Evolutionary conservation across 2,888 invertebrate species (phyloP).

Genomic region (Diarsia brunnea): DNA sequence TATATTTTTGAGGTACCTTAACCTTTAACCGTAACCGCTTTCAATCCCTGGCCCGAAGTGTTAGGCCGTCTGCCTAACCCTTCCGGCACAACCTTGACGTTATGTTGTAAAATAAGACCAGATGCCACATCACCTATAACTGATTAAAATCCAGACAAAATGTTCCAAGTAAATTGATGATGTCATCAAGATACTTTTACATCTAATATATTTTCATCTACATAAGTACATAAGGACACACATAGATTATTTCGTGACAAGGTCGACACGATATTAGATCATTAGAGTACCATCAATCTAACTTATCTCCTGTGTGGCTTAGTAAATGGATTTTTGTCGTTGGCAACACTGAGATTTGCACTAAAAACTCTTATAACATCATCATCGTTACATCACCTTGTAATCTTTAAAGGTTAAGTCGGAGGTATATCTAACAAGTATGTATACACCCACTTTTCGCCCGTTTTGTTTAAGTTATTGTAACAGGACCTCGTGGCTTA

Average conservation of each 20-base stretch:
- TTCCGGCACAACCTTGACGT: not conserved
- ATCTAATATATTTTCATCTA: constrained; percentile 38
- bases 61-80: not conserved
- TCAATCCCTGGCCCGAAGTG: too few species aligned
- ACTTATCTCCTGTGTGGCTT: constrained; percentile 43
- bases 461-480: not conserved
- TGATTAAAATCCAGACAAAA: constrained; percentile 12
- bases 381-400: not conserved
- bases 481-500: too few species aligned
- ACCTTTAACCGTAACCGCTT: too few species aligned
- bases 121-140: not conserved
- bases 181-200: constrained; percentile 4
- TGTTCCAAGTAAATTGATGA: constrained; percentile 20
- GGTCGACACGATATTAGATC: constrained; percentile 43
- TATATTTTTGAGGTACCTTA: too few species aligned
- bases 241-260: constrained; percentile 18
- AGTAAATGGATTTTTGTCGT: constrained; percentile 20
- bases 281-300: constrained; percentile 58
- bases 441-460: not conserved
- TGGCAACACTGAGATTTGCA: constrained; percentile 4
- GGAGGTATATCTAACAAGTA: not conserved
- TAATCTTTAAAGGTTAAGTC: not conserved
- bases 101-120: too few species aligned
- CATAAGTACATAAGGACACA: not conserved
- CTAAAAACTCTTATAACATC: not conserved